These are phyloP conservation scores for Melanotaenia boesemani DNA, from an alignment of 2,797 vertebrate genomes.

Conservation along the genomic window DNA sequence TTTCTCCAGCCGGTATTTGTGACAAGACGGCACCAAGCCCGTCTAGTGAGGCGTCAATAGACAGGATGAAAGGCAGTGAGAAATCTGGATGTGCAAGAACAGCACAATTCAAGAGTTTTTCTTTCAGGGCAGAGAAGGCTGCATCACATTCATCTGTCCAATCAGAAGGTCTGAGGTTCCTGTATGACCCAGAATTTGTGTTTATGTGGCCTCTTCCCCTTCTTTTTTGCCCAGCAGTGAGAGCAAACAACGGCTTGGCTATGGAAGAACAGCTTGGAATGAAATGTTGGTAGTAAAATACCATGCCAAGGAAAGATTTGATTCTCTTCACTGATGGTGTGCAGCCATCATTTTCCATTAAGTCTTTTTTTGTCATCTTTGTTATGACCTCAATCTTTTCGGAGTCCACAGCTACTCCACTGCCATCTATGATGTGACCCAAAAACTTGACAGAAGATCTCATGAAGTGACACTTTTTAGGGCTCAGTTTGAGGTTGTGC, in stretches of 20 bases:
- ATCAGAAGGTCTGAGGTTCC: no score
- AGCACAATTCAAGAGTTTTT: no score
- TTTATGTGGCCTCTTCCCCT: not conserved
- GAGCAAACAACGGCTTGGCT: slow-evolving; percentile 43
- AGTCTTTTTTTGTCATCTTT: slow-evolving; percentile 21
- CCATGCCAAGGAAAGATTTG: slow-evolving; percentile 40
- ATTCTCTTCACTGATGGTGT: slow-evolving; percentile 29
- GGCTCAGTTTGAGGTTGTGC: slow-evolving; percentile 1
- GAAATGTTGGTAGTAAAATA: slow-evolving; percentile 46
- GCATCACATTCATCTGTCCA: no score
- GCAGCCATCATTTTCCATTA: slow-evolving; percentile 36
- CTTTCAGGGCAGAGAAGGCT: no score
- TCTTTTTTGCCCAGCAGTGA: slow-evolving; percentile 35
- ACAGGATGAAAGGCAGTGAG: no score
- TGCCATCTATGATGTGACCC: not conserved
- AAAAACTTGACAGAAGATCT: not conserved
- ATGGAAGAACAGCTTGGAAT: slow-evolving; percentile 32
- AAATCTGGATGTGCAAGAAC: no score
- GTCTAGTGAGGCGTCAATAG: no score
- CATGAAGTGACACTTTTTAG: not conserved
- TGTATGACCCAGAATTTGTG: no score
- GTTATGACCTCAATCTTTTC: not conserved
- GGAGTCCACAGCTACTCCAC: not conserved
- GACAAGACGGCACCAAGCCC: no score
- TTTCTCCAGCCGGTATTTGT: no score